These are phyloP conservation scores for Scaptomyza flava DNA, from an alignment of 2,888 invertebrate species.

Conservation along the genomic window DNA sequence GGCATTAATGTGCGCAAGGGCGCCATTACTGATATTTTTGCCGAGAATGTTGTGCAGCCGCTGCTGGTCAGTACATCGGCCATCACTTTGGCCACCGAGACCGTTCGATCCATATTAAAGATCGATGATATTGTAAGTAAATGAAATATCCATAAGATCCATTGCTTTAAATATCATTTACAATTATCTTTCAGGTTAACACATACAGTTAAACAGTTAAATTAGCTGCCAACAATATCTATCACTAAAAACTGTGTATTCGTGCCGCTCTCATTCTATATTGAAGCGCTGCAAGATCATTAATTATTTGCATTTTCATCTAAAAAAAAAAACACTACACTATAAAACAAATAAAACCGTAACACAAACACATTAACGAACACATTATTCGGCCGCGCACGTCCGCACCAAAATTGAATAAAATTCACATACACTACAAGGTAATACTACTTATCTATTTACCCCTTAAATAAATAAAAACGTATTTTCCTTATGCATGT, in stretches of 20 bases:
- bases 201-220: slow-evolving; percentile 74
- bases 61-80: slow-evolving; percentile 97
- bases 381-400: slow-evolving; percentile 46
- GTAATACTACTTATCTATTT: slow-evolving; percentile 52
- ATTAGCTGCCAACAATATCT: not conserved
- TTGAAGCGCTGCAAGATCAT: slow-evolving; percentile 44
- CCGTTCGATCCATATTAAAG: slow-evolving; percentile 98
- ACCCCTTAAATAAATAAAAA: slow-evolving; percentile 55
- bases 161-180: slow-evolving; percentile 3
- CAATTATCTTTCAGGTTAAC: slow-evolving; percentile 66
- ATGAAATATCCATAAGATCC: not conserved
- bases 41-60: slow-evolving; percentile 99
- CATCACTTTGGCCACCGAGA: slow-evolving; percentile 97
- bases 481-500: slow-evolving; percentile 48
- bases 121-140: slow-evolving; percentile 97
- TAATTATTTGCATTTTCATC: slow-evolving; percentile 62
- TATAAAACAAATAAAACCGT: slow-evolving; percentile 21
- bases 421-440: slow-evolving; percentile 66
- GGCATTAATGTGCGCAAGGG: slow-evolving; percentile 99
- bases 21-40: slow-evolving; percentile 97
- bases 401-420: slow-evolving; percentile 57
- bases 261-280: slow-evolving; percentile 26
- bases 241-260: slow-evolving; percentile 26
- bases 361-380: slow-evolving; percentile 37
- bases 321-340: slow-evolving; percentile 22